Conservation (phyloP, 2,888 invertebrate species). For the Anodontia alba region DNA sequence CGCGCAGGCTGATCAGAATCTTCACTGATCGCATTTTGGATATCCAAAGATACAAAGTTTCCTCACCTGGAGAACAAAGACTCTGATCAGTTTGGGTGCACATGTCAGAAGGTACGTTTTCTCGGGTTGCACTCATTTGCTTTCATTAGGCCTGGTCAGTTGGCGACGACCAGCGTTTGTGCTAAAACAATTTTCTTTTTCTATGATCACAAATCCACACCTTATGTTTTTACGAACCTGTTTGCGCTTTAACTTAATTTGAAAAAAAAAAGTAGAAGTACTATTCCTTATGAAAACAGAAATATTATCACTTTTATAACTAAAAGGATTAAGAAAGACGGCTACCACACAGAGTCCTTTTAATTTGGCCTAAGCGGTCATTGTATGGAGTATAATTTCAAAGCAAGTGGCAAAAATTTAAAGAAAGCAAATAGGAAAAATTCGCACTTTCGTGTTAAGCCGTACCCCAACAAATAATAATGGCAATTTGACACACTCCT, state of each 20-base stretch:
- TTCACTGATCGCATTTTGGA: too few species aligned
- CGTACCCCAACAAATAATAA: conserved; percentile 3
- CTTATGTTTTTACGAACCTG: neutral
- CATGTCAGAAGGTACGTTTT: too few species aligned
- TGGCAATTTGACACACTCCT: neutral
- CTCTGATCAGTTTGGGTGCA: too few species aligned
- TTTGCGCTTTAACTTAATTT: conserved; percentile 6
- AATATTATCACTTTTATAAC: conserved; percentile 13
- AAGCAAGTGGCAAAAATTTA: neutral
- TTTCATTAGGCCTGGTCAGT: neutral
- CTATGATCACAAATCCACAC: neutral
- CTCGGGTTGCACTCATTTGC: too few species aligned
- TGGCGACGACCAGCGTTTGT: neutral
- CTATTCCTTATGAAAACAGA: conserved; percentile 9
- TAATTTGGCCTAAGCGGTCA: neutral
- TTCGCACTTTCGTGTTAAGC: conserved; percentile 1
- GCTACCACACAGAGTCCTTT: neutral
- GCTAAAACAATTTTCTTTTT: neutral
- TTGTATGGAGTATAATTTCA: neutral
- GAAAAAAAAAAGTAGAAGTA: too few species aligned
- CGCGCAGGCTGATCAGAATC: too few species aligned
- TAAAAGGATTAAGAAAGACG: neutral
- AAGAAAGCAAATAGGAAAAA: conserved; percentile 2
- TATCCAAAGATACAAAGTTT: too few species aligned
- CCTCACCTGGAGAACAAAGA: too few species aligned